Base-by-base conservation (phyloP, 2,113 vertebrate genomes). In the Panurus biarmicus region DNA sequence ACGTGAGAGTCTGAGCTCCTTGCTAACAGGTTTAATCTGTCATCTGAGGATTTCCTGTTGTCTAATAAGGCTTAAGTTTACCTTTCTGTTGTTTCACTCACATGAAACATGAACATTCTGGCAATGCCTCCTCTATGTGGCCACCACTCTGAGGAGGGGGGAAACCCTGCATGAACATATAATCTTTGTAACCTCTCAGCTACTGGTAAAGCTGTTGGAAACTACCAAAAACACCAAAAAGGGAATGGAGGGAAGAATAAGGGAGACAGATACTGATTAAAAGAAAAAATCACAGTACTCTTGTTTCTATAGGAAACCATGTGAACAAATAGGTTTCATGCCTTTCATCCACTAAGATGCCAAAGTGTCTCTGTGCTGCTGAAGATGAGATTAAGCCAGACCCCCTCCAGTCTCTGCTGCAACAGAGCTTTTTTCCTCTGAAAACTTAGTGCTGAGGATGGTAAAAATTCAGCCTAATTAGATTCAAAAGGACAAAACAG, bases 141-240 rank as follows among this genome's bases (percentile, higher is more conserved):
- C 6, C 82, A 28, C 7, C 11, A 67, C 48, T 67, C 61, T 26
- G 18, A 23, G 12, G 17, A 9, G 25, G 18, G 6, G 5, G 6
- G 7, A 19, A 65, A n/a, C 2, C 5, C 28, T 57, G 3, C 44
- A 31, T 65, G 40, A 78, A 56, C 3, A 20, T 2, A 36, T 0
- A 28, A 54, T 3, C 10, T 57, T 53, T 69, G 36, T 23, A 61
- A 56, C 40, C 22, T 85, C 44, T 48, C 28, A 31, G 12, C 6
- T 60, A 29, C 21, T 33, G 40, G 25, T 70, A 76, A 69, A 76
- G 44, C 21, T 57, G 31, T 13, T 44, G 40, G 11, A 60, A 94
- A 58, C 12, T 11, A 29, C 4, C 23, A 78, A 40, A 62, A 74
- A 14, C 12, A 56, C 25, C 40, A 42, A 42, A 42, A 42, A 42